Evolutionary conservation across 2,113 vertebrate species (phyloP).

Genomic region (Cariama cristata): DNA sequence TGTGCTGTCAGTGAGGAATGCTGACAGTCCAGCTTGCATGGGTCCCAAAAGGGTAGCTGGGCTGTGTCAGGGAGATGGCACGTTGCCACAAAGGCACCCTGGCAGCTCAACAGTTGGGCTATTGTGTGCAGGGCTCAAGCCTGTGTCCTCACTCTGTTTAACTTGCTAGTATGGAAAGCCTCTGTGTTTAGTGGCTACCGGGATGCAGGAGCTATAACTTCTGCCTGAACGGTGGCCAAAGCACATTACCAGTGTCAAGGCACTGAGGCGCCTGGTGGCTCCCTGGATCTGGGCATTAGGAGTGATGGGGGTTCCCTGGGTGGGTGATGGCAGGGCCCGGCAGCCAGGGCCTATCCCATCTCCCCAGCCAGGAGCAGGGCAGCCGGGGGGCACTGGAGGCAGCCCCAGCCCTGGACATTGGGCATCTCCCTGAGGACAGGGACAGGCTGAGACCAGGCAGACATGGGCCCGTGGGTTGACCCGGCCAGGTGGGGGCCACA

Average conservation of each 20-base stretch:
- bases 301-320: accelerated
- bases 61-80: neutral
- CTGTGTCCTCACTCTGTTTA: neutral
- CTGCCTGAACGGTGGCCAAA: no score
- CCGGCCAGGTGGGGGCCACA: accelerated
- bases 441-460: no score
- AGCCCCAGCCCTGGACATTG: accelerated
- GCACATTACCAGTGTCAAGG: neutral
- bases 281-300: neutral
- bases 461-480: accelerated
- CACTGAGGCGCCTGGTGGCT: neutral
- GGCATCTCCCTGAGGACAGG: neutral
- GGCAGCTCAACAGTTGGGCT: neutral
- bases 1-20: neutral
- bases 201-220: neutral
- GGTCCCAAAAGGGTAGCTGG: neutral
- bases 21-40: no score
- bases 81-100: accelerated
- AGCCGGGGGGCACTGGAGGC: accelerated
- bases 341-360: no score
- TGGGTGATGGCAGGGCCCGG: no score
- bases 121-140: neutral
- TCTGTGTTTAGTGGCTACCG: neutral
- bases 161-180: neutral
- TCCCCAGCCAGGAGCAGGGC: neutral